phyloP scores from a whole-genome alignment of 2,113 vertebrate species.

The Ammospiza nelsoni region DNA sequence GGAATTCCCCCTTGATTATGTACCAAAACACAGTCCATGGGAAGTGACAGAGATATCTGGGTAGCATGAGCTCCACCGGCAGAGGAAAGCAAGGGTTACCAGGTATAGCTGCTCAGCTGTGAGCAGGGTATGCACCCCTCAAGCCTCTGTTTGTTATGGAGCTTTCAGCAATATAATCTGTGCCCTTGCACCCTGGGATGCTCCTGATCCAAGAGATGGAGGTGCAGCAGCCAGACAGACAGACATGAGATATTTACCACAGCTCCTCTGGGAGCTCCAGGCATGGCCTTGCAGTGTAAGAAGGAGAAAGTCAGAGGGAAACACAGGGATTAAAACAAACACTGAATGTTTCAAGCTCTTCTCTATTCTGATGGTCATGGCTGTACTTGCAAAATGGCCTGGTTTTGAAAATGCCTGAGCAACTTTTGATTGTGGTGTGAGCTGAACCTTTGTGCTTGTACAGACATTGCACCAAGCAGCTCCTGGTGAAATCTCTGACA shows the following conservation, averaged over 20 bases:
- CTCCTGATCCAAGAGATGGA: not conserved
- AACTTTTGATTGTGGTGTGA: not conserved
- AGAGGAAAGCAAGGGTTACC: not conserved
- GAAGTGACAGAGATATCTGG: constrained; percentile 64
- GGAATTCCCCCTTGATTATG: not conserved
- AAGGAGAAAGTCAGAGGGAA: constrained; percentile 3
- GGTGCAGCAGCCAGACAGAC: not conserved
- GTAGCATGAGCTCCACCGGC: constrained; percentile 44
- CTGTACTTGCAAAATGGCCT: not conserved
- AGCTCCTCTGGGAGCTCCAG: not conserved
- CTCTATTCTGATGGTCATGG: not conserved
- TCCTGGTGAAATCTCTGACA: not conserved
- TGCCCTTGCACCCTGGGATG: not conserved
- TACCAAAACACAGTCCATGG: constrained; percentile 63
- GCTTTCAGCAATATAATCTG: not conserved
- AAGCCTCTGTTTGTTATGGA: not conserved
- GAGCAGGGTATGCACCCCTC: not conserved
- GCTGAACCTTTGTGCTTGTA: not conserved
- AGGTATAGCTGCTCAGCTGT: not conserved
- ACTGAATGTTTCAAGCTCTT: not conserved
- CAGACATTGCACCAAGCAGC: not conserved
- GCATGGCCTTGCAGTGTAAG: not conserved
- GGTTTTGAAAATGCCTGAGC: constrained; percentile 4
- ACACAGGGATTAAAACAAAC: constrained; percentile 18
- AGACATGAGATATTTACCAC: not conserved